Percentiles rank a stretch among this genome's conserved stretches.
phyloP scores from a whole-genome alignment of 2,113 vertebrate genomes.

The Cisticola juncidis region DNA sequence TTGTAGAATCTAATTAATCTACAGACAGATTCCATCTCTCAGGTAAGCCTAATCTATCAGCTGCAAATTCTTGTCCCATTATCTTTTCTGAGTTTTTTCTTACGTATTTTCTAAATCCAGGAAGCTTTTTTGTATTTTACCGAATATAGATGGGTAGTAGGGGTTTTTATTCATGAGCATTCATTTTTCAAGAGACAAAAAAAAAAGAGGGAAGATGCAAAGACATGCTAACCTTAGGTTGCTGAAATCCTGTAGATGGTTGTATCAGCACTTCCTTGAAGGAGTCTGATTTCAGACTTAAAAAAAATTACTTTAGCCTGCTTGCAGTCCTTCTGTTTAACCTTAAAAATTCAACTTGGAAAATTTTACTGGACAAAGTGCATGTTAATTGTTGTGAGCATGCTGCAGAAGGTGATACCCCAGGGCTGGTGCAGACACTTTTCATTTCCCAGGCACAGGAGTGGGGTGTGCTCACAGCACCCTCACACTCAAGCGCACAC shows the following conservation, averaged over 20 bases:
- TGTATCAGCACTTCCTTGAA: not conserved
- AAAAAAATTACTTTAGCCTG: not conserved
- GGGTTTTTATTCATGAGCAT: not conserved
- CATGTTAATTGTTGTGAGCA: not conserved
- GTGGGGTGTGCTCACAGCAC: not conserved
- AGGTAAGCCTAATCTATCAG: slow-evolving; percentile 63
- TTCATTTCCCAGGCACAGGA: not conserved
- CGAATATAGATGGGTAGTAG: not conserved
- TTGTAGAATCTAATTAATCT: slow-evolving; percentile 78
- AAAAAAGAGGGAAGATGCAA: slow-evolving; percentile 42
- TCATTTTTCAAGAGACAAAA: not conserved
- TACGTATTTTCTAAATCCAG: slow-evolving; percentile 8
- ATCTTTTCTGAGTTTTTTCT: slow-evolving; percentile 45
- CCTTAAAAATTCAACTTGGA: not conserved
- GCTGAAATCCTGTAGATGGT: slow-evolving; percentile 33
- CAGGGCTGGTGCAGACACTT: not conserved
- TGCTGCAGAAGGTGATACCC: not conserved
- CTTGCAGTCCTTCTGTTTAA: not conserved
- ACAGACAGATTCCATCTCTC: slow-evolving; percentile 62
- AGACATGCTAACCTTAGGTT: slow-evolving; percentile 55
- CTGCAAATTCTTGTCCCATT: slow-evolving; percentile 67
- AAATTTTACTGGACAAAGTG: not conserved
- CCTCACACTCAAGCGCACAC: accelerated
- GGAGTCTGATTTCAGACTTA: not conserved
- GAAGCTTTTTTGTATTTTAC: slow-evolving; percentile 39